phyloP scores from a whole-genome alignment of 64 coral and sea anemone species.

The Porites lutea region DNA sequence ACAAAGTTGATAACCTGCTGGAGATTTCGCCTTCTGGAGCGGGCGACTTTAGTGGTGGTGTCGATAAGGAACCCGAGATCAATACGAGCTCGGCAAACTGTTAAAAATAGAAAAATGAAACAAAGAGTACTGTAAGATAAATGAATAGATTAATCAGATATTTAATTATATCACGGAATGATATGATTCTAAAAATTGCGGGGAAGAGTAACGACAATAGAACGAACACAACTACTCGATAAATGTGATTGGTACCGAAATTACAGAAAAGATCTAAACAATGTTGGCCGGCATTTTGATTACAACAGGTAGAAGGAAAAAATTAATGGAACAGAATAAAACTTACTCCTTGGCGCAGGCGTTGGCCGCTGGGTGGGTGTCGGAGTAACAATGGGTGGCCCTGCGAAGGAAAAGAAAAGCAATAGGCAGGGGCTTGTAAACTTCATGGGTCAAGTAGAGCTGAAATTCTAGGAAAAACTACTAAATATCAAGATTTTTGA shows the following conservation, averaged over 20 bases:
- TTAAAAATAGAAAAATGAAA: background rate
- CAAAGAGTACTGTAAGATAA: too few relatives aligned
- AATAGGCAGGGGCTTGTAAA: background rate
- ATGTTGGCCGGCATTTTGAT: too few relatives aligned
- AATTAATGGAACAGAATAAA: background rate
- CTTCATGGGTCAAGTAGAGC: background rate
- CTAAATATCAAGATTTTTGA: too few relatives aligned
- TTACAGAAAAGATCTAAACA: too few relatives aligned
- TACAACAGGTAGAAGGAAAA: background rate
- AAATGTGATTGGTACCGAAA: too few relatives aligned
- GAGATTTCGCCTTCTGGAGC: background rate
- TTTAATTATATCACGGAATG: too few relatives aligned
- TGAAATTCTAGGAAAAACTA: background rate
- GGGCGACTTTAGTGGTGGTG: background rate
- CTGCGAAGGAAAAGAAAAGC: background rate
- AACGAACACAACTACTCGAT: too few relatives aligned
- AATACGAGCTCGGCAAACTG: constrained; percentile 60
- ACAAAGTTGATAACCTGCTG: constrained; percentile 30
- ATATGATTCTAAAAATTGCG: too few relatives aligned
- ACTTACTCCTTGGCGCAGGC: constrained; percentile 29
- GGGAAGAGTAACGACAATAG: too few relatives aligned
- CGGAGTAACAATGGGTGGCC: background rate
- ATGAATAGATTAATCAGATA: too few relatives aligned
- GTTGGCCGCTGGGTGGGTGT: background rate
- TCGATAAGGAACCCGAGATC: constrained; percentile 73